Evolutionary conservation across 2,113 vertebrate species (phyloP).

Genomic region (Mobula birostris): DNA sequence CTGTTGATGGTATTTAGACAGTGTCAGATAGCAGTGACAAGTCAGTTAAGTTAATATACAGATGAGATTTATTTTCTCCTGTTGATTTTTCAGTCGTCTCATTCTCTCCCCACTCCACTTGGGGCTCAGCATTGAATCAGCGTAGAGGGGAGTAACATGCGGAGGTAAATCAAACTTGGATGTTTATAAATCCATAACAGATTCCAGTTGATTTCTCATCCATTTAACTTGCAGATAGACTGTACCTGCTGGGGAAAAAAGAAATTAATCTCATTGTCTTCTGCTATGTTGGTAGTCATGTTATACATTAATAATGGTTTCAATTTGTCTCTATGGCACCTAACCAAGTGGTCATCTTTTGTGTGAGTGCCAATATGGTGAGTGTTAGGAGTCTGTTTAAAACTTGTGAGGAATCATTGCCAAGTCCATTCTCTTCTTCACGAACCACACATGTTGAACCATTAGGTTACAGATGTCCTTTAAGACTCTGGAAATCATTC

Average conservation of each 20-base stretch:
- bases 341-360: not conserved
- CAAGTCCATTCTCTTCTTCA: not conserved
- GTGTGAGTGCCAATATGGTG: not conserved
- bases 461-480: not conserved
- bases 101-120: not conserved
- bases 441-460: not conserved
- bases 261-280: not conserved
- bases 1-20: not conserved
- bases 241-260: not conserved
- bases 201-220: not conserved
- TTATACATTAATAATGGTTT: not conserved
- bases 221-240: not conserved
- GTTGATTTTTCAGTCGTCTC: not conserved
- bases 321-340: not conserved
- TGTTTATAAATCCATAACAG: not conserved
- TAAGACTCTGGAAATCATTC: not conserved
- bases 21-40: too few relatives aligned
- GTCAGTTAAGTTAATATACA: too few relatives aligned
- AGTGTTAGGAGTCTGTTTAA: not conserved
- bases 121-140: not conserved
- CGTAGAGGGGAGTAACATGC: not conserved
- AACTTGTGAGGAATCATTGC: not conserved
- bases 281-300: not conserved
- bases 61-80: not conserved
- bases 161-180: not conserved